Evolutionary conservation across 2,888 invertebrate species (phyloP).

Genomic region (Brachypalpus laphriformis): DNA sequence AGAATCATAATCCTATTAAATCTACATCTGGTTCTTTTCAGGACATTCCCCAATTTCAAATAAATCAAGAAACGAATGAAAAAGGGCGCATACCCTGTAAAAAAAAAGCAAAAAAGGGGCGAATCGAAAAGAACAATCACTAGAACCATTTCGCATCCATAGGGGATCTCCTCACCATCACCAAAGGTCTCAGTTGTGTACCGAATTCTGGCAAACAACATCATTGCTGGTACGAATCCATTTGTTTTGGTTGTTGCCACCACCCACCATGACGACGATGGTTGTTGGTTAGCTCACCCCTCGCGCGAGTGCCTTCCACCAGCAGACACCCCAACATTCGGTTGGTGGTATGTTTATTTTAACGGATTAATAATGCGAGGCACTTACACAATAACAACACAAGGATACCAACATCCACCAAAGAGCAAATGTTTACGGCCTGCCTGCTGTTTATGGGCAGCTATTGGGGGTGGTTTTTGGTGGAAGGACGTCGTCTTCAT

Average conservation of each 20-base stretch:
- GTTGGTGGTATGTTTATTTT: slow-evolving; percentile 72
- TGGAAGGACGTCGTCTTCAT: slow-evolving; percentile 8
- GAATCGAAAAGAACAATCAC: slow-evolving; percentile 71
- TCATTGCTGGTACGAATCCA: slow-evolving; percentile 69
- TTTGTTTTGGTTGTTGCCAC: slow-evolving; percentile 70
- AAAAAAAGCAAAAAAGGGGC: slow-evolving; percentile 46
- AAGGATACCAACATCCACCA: slow-evolving; percentile 44
- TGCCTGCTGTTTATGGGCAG: neutral
- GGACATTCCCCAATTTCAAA: slow-evolving; percentile 68
- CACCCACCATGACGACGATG: slow-evolving; percentile 42
- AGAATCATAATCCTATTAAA: slow-evolving; percentile 75
- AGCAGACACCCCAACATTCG: neutral
- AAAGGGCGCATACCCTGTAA: slow-evolving; percentile 56
- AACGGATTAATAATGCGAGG: slow-evolving; percentile 72
- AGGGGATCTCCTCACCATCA: slow-evolving; percentile 16
- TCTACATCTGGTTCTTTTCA: slow-evolving; percentile 75
- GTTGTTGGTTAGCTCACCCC: slow-evolving; percentile 33
- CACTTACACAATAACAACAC: slow-evolving; percentile 62
- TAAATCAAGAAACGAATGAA: slow-evolving; percentile 58
- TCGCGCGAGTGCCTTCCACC: slow-evolving; percentile 27
- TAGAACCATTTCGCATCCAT: slow-evolving; percentile 48
- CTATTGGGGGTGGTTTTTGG: slow-evolving; percentile 13
- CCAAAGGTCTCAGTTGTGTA: slow-evolving; percentile 22
- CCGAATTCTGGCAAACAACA: slow-evolving; percentile 54
- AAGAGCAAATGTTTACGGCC: slow-evolving; percentile 50